Conservation (phyloP, 1,140 invertebrate species). For the Ceratina japonica region DNA sequence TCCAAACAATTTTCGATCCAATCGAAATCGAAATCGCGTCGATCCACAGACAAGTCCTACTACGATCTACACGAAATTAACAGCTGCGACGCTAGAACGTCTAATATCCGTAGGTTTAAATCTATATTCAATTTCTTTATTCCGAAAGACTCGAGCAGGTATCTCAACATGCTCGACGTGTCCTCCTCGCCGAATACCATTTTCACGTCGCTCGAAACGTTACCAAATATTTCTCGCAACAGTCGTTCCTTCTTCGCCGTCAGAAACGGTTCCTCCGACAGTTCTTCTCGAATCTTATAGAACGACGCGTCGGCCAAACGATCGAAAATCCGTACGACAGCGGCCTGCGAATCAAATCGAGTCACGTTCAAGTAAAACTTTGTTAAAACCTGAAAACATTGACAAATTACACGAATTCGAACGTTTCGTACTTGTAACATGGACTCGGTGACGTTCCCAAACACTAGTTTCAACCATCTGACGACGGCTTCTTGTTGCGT, state of each 20-base stretch:
- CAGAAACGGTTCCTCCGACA: constrained; percentile 32
- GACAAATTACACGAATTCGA: no score
- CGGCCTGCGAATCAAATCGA: constrained; percentile 51
- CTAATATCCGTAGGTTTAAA: constrained; percentile 67
- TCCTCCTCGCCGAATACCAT: constrained; percentile 66
- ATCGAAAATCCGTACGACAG: constrained; percentile 52
- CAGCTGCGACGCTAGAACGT: constrained; percentile 67
- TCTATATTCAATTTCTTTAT: constrained; percentile 66
- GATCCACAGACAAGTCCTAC: no score
- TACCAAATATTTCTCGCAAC: constrained; percentile 47
- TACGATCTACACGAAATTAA: constrained; percentile 59
- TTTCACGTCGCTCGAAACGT: constrained; percentile 57
- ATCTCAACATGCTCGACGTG: constrained; percentile 54
- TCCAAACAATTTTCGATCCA: no score
- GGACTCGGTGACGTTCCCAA: constrained; percentile 72
- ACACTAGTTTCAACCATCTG: constrained; percentile 72
- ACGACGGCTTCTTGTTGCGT: constrained; percentile 74
- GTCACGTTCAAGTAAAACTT: no score
- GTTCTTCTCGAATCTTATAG: constrained; percentile 38
- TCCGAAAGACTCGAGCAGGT: constrained; percentile 63
- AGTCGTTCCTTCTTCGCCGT: constrained; percentile 54
- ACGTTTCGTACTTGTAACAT: constrained; percentile 67
- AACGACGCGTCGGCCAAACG: constrained; percentile 44
- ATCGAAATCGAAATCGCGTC: no score
- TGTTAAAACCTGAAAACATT: no score